Evolutionary conservation across 2,797 vertebrate species (phyloP).

Genomic region (Epinephelus awoara): DNA sequence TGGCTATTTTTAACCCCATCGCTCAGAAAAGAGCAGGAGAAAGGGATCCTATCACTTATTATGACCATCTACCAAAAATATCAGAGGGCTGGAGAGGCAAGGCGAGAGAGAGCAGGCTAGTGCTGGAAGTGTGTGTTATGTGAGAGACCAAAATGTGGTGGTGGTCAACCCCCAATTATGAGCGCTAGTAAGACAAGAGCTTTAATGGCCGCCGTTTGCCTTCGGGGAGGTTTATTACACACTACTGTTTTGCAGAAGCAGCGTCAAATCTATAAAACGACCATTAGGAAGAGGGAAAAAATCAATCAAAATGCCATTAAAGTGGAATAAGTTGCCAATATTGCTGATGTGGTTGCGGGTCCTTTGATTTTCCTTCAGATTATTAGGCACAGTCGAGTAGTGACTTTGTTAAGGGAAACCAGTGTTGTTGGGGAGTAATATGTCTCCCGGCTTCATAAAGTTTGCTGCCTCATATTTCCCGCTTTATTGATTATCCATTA

Average conservation of each 20-base stretch:
- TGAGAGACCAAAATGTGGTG: slow-evolving; percentile 93
- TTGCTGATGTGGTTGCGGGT: slow-evolving; percentile 99
- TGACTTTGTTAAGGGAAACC: slow-evolving; percentile 99
- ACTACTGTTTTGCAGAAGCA: slow-evolving; percentile 99
- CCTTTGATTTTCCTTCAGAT: slow-evolving; percentile 99
- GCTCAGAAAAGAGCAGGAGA: slow-evolving; percentile 58
- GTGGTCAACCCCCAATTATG: slow-evolving; percentile 99
- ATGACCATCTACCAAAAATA: slow-evolving; percentile 81
- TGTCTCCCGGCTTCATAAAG: slow-evolving; percentile 99
- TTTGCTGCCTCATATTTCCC: slow-evolving; percentile 99
- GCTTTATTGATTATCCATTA: slow-evolving; percentile 99
- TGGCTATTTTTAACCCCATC: slow-evolving; percentile 82
- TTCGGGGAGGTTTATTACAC: slow-evolving; percentile 99
- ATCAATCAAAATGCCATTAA: slow-evolving; percentile 99
- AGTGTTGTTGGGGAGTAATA: slow-evolving; percentile 99
- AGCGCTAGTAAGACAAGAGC: slow-evolving; percentile 99
- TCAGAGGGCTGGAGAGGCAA: slow-evolving; percentile 57
- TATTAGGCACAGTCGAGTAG: slow-evolving; percentile 99
- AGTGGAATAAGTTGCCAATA: slow-evolving; percentile 99
- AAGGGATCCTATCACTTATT: slow-evolving; percentile 89
- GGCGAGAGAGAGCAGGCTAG: slow-evolving; percentile 20
- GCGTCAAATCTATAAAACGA: slow-evolving; percentile 99
- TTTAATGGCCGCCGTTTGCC: slow-evolving; percentile 99
- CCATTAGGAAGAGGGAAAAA: slow-evolving; percentile 99
- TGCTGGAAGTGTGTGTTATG: slow-evolving; percentile 58